Base-by-base conservation (phyloP, 2,113 vertebrate species). In the Osmerus eperlanus region DNA sequence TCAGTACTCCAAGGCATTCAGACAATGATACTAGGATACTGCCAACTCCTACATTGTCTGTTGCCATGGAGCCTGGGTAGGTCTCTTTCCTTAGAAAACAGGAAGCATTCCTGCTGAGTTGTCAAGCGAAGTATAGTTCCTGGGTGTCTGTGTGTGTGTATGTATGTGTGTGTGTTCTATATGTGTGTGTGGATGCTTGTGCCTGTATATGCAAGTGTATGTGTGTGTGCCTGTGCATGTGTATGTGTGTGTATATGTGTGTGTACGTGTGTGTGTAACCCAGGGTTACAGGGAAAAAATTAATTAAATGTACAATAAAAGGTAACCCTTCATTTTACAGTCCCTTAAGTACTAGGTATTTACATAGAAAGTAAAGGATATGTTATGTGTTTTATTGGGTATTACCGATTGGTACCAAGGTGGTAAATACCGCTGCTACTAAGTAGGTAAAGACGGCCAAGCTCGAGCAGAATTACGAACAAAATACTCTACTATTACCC, bases 101-200 rank as follows among this genome's bases (percentile, higher is more conserved):
- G 4, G 2, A 15, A 62, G 23, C 25, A 62, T 11, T 11, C 25
- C 28, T 36, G 13, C 23, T 36, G 61, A 41, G 32, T 56, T n/a
- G 68, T 72, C 56, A 68, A 23, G 60, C 36, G 3, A 28, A 28
- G 25, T 28, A 64, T 18, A 53, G 36, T 11, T 2, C n/a, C 11
- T 60, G 56, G 41, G 68, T 60, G 70, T 67, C 14, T 52, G 29
- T 54, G 25, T 19, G 32, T n/a, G 11, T 9, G 65, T 64, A 25
- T 77, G 71, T 69, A 5, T 67, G 21, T 28, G 11, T 36, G 11
- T 62, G n/a, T 51, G 29, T 60, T 12, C 32, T 60, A 13, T 32
- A 19, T 32, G 61, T 32, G 23, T 32, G 65, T 53, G 32, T 56
- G 28, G 68, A 28, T 36, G 67, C 72, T 55, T 74, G 52, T 69